Conservation (phyloP, 2,797 vertebrate species). For the Premnoplex brunnescens region DNA sequence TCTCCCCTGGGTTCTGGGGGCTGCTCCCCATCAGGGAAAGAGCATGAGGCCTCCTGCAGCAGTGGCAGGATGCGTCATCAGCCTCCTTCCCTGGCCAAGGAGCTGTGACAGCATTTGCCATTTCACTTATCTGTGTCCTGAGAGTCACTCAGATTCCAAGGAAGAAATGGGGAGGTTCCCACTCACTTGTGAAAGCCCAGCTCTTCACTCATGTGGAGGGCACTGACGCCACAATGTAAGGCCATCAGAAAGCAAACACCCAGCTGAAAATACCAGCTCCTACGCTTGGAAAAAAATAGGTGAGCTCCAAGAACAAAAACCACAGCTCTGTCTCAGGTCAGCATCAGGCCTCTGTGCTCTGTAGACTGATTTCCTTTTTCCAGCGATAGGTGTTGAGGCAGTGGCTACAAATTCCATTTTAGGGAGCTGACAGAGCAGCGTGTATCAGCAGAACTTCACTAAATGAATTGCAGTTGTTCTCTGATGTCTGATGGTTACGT, state of each 20-base stretch:
- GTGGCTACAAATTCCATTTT: background rate
- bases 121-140: background rate
- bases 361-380: background rate
- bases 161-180: background rate
- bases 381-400: background rate
- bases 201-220: accelerated
- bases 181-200: background rate
- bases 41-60: accelerated
- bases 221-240: background rate
- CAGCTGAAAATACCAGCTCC: background rate
- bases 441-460: background rate
- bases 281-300: constrained; percentile 26
- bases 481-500: background rate
- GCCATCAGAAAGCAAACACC: background rate
- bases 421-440: background rate
- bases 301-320: background rate
- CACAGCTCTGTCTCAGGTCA: background rate
- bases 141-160: background rate
- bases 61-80: background rate
- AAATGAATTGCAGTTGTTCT: background rate
- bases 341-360: accelerated
- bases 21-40: background rate
- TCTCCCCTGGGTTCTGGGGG: background rate
- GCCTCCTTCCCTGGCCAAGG: background rate
- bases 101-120: background rate